Percentiles rank a stretch among this genome's conserved stretches.
These are phyloP conservation scores for Tenthredo scrophulariae DNA, from an alignment of 2,888 invertebrate genomes.

Conservation along the genomic window DNA sequence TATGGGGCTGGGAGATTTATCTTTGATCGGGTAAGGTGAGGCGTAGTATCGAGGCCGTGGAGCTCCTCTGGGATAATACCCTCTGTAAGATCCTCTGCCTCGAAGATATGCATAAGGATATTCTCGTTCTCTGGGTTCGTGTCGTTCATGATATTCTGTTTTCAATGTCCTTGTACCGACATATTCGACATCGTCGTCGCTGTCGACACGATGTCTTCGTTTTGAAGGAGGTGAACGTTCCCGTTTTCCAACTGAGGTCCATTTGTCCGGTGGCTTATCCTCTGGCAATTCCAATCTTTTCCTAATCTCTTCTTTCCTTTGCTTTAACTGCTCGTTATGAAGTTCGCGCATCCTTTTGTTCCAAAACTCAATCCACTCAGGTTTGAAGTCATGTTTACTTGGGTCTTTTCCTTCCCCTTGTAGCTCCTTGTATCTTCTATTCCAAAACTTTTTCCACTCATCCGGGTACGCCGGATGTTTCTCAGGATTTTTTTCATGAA, in stretches of 20 bases:
- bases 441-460: slow-evolving; percentile 96
- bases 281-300: slow-evolving; percentile 81
- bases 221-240: slow-evolving; percentile 41
- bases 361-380: slow-evolving; percentile 94
- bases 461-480: slow-evolving; percentile 93
- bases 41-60: slow-evolving; percentile 64
- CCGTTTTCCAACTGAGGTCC: slow-evolving; percentile 34
- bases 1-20: slow-evolving; percentile 69
- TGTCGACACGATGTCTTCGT: slow-evolving; percentile 66
- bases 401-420: slow-evolving; percentile 88
- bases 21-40: slow-evolving; percentile 74
- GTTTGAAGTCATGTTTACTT: slow-evolving; percentile 90
- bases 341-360: slow-evolving; percentile 90
- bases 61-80: slow-evolving; percentile 61
- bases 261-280: slow-evolving; percentile 73
- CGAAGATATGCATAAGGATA: slow-evolving; percentile 62
- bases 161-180: slow-evolving; percentile 71
- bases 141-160: slow-evolving; percentile 66
- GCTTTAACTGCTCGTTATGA: slow-evolving; percentile 85
- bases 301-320: slow-evolving; percentile 85
- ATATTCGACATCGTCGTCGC: slow-evolving; percentile 76
- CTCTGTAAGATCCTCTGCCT: slow-evolving; percentile 61
- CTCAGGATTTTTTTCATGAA: slow-evolving; percentile 91
- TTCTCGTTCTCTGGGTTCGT: slow-evolving; percentile 64
- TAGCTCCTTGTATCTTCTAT: slow-evolving; percentile 89